Conservation (phyloP, 2,113 vertebrate species). For the Cepphus grylle region DNA sequence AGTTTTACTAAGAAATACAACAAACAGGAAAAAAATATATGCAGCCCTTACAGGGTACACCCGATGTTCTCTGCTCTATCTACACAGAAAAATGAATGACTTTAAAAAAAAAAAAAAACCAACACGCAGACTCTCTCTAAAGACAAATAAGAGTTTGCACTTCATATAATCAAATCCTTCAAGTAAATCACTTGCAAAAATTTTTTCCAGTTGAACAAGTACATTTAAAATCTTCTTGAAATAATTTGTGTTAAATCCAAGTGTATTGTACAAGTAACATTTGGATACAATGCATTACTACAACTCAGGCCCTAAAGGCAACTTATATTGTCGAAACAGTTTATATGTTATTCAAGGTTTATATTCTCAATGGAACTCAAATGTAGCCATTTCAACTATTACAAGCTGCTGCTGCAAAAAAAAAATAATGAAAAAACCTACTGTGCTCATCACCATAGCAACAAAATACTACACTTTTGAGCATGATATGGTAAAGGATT, state of each 20-base stretch:
- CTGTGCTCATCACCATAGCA: background rate
- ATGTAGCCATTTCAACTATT: background rate
- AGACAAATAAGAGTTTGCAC: background rate
- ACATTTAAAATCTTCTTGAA: background rate
- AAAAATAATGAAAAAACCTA: background rate
- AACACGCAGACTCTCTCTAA: background rate
- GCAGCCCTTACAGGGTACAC: background rate
- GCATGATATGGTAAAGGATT: background rate
- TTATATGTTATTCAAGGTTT: background rate
- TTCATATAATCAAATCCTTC: background rate
- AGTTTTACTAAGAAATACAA: background rate
- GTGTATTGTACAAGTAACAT: background rate
- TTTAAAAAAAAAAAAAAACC: background rate
- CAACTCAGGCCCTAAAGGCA: background rate
- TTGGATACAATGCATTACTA: background rate
- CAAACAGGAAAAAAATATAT: background rate
- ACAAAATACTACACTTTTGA: background rate
- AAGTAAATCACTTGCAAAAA: background rate
- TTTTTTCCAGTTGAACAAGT: background rate
- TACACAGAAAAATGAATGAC: background rate
- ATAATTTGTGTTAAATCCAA: background rate
- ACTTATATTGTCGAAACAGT: background rate
- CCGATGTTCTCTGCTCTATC: background rate
- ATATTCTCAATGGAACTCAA: background rate
- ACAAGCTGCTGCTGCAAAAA: background rate